These are phyloP conservation scores for Acrossocheilus fasciatus DNA, from an alignment of 2,797 vertebrate genomes.

Conservation along the genomic window DNA sequence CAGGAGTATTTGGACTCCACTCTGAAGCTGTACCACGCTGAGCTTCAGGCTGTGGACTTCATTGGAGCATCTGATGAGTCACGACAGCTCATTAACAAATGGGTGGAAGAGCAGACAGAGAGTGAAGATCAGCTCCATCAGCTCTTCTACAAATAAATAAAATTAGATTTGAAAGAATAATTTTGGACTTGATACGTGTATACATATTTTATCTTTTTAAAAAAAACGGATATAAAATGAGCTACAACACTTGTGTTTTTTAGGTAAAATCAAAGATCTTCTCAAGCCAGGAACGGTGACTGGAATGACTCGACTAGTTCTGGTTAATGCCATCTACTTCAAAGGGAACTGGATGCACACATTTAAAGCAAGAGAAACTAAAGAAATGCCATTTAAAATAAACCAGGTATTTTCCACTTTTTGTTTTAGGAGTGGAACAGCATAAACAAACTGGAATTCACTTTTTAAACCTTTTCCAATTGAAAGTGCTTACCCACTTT, in stretches of 20 bases:
- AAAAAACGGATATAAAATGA: no score
- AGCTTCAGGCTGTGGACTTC: conserved; percentile 88
- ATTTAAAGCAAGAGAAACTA: conserved; percentile 80
- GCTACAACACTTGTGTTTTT: background rate
- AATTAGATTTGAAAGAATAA: background rate
- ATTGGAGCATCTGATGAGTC: conserved; percentile 75
- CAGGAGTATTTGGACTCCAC: conserved; percentile 86
- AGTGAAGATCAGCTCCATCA: conserved; percentile 1
- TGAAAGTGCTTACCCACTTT: background rate
- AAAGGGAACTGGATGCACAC: conserved; percentile 89
- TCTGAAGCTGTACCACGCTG: conserved; percentile 85
- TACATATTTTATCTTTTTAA: no score
- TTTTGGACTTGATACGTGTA: no score
- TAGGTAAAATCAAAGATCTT: conserved; percentile 90
- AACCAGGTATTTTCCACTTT: conserved; percentile 74
- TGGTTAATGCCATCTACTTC: conserved; percentile 92
- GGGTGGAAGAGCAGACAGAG: conserved; percentile 89
- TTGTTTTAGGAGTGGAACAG: background rate
- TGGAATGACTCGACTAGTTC: conserved; percentile 79
- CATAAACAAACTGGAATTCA: background rate
- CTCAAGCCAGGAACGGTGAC: conserved; percentile 80
- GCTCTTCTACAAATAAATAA: background rate
- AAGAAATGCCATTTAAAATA: conserved; percentile 85
- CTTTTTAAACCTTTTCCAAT: background rate
- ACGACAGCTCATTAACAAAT: conserved; percentile 86